phyloP scores from a whole-genome alignment of 2,888 invertebrate species.

The Brenthis hecate region DNA sequence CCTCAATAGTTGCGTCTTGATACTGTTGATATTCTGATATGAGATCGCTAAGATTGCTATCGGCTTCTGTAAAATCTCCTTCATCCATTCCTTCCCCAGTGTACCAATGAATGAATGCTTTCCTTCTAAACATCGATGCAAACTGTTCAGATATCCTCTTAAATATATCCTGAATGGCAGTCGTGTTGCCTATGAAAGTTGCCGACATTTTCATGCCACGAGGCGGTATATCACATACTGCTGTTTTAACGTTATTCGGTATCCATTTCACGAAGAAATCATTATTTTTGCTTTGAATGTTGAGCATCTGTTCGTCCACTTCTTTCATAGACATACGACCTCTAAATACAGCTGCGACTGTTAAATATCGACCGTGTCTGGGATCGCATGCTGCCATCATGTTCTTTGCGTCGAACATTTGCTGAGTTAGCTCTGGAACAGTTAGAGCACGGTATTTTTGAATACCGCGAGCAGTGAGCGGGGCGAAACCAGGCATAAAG shows the following conservation, averaged over 20 bases:
- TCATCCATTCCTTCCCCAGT: constrained; percentile 98
- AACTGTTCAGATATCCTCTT: constrained; percentile 93
- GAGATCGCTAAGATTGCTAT: constrained; percentile 94
- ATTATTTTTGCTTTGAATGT: constrained; percentile 89
- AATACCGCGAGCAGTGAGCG: constrained; percentile 88
- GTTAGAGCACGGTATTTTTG: constrained; percentile 93
- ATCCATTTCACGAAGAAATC: constrained; percentile 91
- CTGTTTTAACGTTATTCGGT: constrained; percentile 89
- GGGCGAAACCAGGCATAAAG: constrained; percentile 84
- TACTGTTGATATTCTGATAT: constrained; percentile 96
- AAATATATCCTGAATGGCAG: constrained; percentile 93
- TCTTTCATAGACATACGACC: constrained; percentile 97
- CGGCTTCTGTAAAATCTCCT: constrained; percentile 96
- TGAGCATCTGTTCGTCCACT: constrained; percentile 90
- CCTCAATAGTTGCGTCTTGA: constrained; percentile 92
- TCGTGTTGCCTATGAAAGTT: constrained; percentile 93
- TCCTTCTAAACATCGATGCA: constrained; percentile 95
- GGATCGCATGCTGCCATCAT: constrained; percentile 98
- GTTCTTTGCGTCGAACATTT: constrained; percentile 96
- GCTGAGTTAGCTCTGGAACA: constrained; percentile 93
- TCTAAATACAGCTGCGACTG: constrained; percentile 93
- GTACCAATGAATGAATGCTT: constrained; percentile 98
- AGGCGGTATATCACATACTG: constrained; percentile 90
- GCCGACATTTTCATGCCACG: constrained; percentile 90
- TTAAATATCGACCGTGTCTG: constrained; percentile 92